A percentile compares a stretch with the other conserved stretches of the same genome.
Conservation (phyloP, 1,140 invertebrate species). For the Megathymus violae region DNA sequence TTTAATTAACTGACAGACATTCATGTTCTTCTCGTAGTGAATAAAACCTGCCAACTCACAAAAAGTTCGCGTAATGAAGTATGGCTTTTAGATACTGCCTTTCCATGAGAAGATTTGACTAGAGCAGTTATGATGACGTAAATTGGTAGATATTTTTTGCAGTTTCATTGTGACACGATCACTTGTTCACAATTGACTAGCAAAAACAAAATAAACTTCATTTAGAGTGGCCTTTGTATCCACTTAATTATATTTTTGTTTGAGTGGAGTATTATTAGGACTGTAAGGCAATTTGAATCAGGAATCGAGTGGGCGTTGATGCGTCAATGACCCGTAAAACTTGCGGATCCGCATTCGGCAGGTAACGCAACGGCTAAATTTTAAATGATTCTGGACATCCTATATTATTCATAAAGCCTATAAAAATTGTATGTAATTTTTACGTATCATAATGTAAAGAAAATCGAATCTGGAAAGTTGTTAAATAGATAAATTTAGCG, state of each 20-base stretch:
- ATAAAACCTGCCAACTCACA: no score
- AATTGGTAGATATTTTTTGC: background rate
- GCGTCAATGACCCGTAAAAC: constrained; percentile 82
- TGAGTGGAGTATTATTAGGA: constrained; percentile 48
- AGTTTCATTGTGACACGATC: background rate
- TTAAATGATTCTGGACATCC: constrained; percentile 43
- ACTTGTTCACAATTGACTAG: background rate
- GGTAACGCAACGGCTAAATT: constrained; percentile 55
- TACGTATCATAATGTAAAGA: constrained; percentile 19
- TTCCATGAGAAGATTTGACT: background rate
- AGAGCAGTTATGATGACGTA: no score
- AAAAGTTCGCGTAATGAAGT: no score
- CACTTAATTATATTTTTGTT: constrained; percentile 1
- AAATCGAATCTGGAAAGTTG: constrained; percentile 13
- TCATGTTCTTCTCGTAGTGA: no score
- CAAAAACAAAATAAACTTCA: constrained; percentile 1
- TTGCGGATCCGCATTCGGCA: constrained; percentile 79
- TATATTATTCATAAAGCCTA: constrained; percentile 49
- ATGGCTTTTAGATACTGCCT: no score
- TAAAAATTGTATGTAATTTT: constrained; percentile 34
- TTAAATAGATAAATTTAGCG: background rate
- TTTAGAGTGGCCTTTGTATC: constrained; percentile 1
- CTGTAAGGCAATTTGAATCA: constrained; percentile 62
- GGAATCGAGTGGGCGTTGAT: constrained; percentile 72
- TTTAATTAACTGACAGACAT: no score